These are phyloP conservation scores for Adrianichthys oophorus DNA, from an alignment of 2,797 vertebrate species.

Conservation along the genomic window DNA sequence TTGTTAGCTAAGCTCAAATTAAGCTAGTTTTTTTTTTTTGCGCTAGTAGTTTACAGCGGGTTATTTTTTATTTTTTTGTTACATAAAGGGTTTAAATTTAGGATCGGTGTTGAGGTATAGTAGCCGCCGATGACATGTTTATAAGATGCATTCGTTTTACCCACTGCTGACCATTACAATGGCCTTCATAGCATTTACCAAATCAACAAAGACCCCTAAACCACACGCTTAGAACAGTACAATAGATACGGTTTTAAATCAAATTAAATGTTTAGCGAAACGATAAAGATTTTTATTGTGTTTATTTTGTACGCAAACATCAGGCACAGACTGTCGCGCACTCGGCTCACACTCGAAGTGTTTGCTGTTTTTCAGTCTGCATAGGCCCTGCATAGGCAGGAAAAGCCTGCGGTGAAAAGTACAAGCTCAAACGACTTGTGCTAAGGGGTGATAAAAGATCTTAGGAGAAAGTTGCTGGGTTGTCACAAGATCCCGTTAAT, in stretches of 20 bases:
- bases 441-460: not conserved
- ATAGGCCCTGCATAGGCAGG: slow-evolving; percentile 42
- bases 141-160: not conserved
- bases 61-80: no score
- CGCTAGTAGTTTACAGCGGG: no score
- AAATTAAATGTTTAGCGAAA: no score
- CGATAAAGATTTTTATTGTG: no score
- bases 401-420: slow-evolving; percentile 41
- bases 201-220: not conserved
- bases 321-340: not conserved
- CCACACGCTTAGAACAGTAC: not conserved
- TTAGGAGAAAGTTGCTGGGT: not conserved
- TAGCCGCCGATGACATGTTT: not conserved
- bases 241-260: no score
- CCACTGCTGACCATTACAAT: not conserved
- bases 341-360: slow-evolving; percentile 13
- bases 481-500: not conserved
- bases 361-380: slow-evolving; percentile 5
- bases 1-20: no score
- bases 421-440: slow-evolving; percentile 9
- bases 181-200: not conserved
- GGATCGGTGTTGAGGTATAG: no score
- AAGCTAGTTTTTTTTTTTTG: no score
- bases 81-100: no score
- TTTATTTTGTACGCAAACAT: no score